Percentiles rank a stretch among this genome's conserved stretches.
Conservation (phyloP, 2,797 vertebrate genomes). For the Kryptopterus vitreolus region DNA sequence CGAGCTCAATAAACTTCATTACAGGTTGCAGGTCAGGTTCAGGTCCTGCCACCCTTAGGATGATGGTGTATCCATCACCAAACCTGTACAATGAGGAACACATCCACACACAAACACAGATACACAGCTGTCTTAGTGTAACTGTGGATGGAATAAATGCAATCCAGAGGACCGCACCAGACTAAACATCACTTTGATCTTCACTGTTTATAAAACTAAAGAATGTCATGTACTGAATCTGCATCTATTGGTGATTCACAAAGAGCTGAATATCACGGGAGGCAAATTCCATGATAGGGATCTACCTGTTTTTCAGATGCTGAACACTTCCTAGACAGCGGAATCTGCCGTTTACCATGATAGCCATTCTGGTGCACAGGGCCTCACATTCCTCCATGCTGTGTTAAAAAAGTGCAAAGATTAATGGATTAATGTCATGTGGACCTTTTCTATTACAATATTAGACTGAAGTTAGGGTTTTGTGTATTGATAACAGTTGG, state of each 20-base stretch:
- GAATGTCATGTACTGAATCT: neutral
- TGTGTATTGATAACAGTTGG: neutral
- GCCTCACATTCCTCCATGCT: constrained; percentile 99
- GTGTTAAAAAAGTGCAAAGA: constrained; percentile 32
- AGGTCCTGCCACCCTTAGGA: constrained; percentile 88
- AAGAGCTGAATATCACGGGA: neutral
- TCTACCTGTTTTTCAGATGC: constrained; percentile 93
- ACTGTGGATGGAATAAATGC: neutral
- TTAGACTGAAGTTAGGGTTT: neutral
- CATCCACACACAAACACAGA: neutral
- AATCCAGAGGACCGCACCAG: neutral
- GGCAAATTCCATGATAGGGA: neutral
- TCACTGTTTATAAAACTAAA: neutral
- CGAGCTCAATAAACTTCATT: constrained; percentile 90
- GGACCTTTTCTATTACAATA: neutral
- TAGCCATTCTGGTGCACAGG: constrained; percentile 94
- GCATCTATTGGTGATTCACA: neutral
- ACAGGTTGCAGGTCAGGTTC: constrained; percentile 87
- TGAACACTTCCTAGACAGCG: constrained; percentile 96
- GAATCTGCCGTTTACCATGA: constrained; percentile 97
- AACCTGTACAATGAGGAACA: constrained; percentile 73
- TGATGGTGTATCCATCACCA: constrained; percentile 95
- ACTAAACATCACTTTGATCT: neutral
- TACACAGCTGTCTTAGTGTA: neutral
- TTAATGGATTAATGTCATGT: neutral